Evolutionary conservation across 2,888 invertebrate genomes (phyloP).

Genomic region (Meghimatium bilineatum): DNA sequence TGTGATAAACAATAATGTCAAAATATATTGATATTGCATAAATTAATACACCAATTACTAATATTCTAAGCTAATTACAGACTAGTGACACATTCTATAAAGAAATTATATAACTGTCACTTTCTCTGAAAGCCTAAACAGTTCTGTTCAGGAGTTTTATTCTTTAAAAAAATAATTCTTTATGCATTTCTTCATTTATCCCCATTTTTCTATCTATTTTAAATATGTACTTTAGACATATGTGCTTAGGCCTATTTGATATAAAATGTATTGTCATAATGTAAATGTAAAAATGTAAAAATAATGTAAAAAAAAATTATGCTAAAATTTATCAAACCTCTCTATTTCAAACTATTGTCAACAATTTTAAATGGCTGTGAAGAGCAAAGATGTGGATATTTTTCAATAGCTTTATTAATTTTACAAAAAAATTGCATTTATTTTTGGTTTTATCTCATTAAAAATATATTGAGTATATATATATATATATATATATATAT

Average conservation of each 20-base stretch:
- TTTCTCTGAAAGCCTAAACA: background rate
- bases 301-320: background rate
- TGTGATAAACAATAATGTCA: no score
- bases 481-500: no score
- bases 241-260: background rate
- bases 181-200: background rate
- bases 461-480: no score
- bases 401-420: no score
- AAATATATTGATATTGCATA: background rate
- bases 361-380: background rate
- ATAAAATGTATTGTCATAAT: background rate
- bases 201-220: background rate
- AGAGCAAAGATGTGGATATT: background rate
- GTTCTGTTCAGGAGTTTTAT: background rate
- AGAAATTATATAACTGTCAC: background rate
- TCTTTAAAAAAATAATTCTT: no score
- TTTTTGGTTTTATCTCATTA: no score
- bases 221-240: background rate
- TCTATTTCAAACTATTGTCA: background rate
- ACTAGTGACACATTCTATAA: background rate
- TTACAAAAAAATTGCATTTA: no score
- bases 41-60: background rate
- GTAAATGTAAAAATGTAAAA: background rate
- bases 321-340: no score
- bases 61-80: background rate